Percentiles rank a stretch among this genome's conserved stretches.
phyloP scores from a whole-genome alignment of 2,888 invertebrate genomes.

The Lepidocyrtoides sp. region DNA sequence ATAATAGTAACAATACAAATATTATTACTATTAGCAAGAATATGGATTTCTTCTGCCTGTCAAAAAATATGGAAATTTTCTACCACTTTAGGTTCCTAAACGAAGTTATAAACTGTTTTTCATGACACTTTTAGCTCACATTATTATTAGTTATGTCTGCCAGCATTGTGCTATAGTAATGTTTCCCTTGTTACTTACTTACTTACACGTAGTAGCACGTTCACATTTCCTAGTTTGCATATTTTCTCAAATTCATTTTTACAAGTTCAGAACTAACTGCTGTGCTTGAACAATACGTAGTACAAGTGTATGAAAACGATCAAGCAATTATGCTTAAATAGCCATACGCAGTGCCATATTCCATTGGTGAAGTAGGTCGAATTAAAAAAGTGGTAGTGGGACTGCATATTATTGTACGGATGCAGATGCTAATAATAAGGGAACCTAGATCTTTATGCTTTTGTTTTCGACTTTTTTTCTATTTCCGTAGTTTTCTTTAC shows the following conservation, averaged over 20 bases:
- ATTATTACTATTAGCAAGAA: too few species aligned
- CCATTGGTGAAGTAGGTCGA: not conserved
- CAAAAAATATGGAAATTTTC: slow-evolving; percentile 44
- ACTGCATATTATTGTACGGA: not conserved
- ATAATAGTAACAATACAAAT: too few species aligned
- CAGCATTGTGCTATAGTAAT: not conserved
- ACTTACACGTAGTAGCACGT: not conserved
- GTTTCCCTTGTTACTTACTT: not conserved
- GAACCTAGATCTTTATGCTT: not conserved
- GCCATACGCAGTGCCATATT: not conserved
- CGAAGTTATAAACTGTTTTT: slow-evolving; percentile 67
- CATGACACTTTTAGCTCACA: slow-evolving; percentile 69
- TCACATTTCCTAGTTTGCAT: not conserved
- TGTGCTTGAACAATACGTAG: not conserved
- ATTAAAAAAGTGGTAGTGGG: not conserved
- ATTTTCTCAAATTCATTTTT: not conserved
- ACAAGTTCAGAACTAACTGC: not conserved
- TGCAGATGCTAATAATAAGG: not conserved
- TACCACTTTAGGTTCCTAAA: slow-evolving; percentile 63
- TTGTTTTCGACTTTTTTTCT: not conserved
- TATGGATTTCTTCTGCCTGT: slow-evolving; percentile 30
- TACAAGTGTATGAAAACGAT: slow-evolving; percentile 61
- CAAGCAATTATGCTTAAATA: slow-evolving; percentile 70
- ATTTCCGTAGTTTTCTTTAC: not conserved
- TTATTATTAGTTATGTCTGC: slow-evolving; percentile 18